Evolutionary conservation across 1,140 invertebrate species (phyloP).

Genomic region (Drosophila funebris): DNA sequence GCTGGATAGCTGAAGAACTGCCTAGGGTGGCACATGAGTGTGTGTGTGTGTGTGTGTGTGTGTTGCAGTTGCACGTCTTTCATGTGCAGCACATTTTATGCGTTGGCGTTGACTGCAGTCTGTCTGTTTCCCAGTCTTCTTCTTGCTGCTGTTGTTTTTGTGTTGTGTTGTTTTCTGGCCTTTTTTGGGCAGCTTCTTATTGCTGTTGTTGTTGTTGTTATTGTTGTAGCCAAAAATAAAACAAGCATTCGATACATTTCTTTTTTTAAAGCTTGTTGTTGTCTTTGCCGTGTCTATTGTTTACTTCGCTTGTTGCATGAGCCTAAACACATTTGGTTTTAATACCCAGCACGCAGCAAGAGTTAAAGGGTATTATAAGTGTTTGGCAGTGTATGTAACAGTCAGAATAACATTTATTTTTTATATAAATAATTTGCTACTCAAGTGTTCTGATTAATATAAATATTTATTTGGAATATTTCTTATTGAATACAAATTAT

Average conservation of each 20-base stretch:
- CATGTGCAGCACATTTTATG: constrained; percentile 44
- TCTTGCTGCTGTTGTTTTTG: not conserved
- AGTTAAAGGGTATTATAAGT: not conserved
- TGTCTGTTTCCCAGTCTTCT: constrained; percentile 26
- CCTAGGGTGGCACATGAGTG: constrained; percentile 8
- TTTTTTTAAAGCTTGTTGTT: constrained; percentile 13
- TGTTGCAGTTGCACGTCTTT: constrained; percentile 27
- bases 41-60: not conserved
- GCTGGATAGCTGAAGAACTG: constrained; percentile 6
- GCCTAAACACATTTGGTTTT: constrained; percentile 26
- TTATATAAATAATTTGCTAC: no score
- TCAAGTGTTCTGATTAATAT: no score
- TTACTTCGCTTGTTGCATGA: constrained; percentile 2
- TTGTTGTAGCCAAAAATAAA: constrained; percentile 69
- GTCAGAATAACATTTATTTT: no score
- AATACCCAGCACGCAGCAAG: not conserved
- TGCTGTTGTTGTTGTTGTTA: no score
- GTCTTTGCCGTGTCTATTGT: constrained; percentile 6
- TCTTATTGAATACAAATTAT: no score
- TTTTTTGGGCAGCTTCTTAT: constrained; percentile 53
- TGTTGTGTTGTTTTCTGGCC: constrained; percentile 29
- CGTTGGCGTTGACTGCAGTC: constrained; percentile 75
- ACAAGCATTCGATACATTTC: constrained; percentile 51
- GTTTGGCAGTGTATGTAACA: not conserved
- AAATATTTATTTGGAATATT: no score